Percentiles rank a stretch among this genome's conserved stretches.
Evolutionary conservation across 2,797 vertebrate species (phyloP).

Genomic region (Apodemus agrarius): DNA sequence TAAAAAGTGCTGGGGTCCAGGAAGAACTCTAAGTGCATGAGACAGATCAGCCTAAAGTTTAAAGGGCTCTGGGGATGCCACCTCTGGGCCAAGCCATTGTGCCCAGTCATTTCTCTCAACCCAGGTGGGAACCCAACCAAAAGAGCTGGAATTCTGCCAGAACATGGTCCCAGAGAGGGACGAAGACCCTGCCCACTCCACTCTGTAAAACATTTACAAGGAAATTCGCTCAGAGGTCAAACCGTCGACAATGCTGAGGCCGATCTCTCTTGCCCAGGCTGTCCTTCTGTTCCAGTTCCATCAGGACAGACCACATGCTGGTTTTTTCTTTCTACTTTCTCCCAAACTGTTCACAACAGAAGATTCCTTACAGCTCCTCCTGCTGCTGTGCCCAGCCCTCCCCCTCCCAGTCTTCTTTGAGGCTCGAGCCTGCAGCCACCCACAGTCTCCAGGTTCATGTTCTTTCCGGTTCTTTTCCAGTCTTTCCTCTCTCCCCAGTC

Average conservation of each 20-base stretch:
- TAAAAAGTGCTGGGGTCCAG: background rate
- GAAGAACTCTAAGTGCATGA: background rate
- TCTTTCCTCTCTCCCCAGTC: background rate
- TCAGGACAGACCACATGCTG: background rate
- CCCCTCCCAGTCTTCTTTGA: background rate
- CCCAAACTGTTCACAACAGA: background rate
- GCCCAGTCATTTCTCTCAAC: background rate
- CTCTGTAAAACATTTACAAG: background rate
- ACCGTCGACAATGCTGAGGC: background rate
- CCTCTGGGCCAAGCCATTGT: background rate
- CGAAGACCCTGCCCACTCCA: background rate
- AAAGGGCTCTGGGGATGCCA: background rate
- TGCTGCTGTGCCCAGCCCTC: background rate
- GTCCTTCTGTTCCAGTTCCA: background rate
- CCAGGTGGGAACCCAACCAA: background rate
- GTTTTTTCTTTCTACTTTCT: background rate
- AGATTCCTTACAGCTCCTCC: background rate
- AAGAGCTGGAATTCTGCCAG: background rate
- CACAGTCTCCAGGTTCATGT: background rate
- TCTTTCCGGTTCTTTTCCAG: background rate
- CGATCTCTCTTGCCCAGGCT: background rate
- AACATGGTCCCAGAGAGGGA: background rate
- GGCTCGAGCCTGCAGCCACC: background rate
- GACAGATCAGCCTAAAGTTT: background rate
- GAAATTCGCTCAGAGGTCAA: background rate